These are phyloP conservation scores for Sarotherodon lohbergeri DNA, from an alignment of 2,113 vertebrate species.

Conservation along the genomic window DNA sequence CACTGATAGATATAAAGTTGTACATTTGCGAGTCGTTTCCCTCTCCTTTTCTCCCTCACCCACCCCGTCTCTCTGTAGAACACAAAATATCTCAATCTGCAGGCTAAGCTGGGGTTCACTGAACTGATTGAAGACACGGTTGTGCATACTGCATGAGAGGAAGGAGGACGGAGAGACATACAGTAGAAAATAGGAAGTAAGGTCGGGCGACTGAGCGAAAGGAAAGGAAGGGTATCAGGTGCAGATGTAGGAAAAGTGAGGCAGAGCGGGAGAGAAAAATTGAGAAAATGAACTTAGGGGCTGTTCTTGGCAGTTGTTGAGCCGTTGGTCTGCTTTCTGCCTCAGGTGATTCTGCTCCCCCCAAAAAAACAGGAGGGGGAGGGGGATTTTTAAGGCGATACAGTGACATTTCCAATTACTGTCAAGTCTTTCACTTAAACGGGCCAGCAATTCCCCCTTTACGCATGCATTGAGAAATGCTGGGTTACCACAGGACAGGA, in stretches of 20 bases:
- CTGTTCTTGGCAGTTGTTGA: not conserved
- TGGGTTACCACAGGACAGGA: not conserved
- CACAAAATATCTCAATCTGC: constrained; percentile 41
- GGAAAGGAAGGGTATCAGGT: not conserved
- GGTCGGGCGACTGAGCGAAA: not conserved
- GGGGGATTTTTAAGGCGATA: constrained; percentile 8
- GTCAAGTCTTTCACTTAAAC: constrained; percentile 7
- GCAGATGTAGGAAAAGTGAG: not conserved
- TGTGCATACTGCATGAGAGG: not conserved
- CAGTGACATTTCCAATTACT: constrained; percentile 43
- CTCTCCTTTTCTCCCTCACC: not conserved
- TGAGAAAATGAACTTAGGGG: not conserved
- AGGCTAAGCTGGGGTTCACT: constrained; percentile 7
- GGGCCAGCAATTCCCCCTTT: not conserved
- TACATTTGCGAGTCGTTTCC: constrained; percentile 7
- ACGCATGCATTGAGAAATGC: not conserved
- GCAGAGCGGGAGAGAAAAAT: not conserved
- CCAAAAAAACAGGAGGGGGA: not conserved
- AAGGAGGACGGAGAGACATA: not conserved
- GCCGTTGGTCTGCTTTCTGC: not conserved
- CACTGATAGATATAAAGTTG: constrained; percentile 27
- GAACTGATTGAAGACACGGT: constrained; percentile 23
- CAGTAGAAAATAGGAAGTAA: not conserved
- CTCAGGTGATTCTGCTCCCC: not conserved
- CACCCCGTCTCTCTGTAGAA: constrained; percentile 12